Percentiles rank a stretch among this genome's conserved stretches.
Conservation (phyloP, 2,888 invertebrate genomes). For the Chalcosyrphus nemorum region DNA sequence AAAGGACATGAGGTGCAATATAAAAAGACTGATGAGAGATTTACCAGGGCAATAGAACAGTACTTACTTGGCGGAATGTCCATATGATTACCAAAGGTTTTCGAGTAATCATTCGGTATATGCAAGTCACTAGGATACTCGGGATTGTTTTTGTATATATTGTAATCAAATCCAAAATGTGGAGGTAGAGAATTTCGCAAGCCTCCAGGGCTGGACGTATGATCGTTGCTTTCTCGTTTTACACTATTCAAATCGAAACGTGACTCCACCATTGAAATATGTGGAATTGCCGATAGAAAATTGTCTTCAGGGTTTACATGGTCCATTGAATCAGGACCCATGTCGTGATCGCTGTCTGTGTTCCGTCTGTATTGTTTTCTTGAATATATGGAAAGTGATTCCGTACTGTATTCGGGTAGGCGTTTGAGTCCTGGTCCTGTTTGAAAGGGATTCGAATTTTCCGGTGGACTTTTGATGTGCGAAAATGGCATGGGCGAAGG, state of each 20-base stretch:
- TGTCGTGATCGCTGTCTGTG: constrained; percentile 75
- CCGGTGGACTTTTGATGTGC: constrained; percentile 59
- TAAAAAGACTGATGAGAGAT: constrained; percentile 6
- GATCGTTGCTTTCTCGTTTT: constrained; percentile 79
- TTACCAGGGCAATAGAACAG: background rate
- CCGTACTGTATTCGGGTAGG: constrained; percentile 78
- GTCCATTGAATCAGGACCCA: constrained; percentile 79
- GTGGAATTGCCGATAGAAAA: constrained; percentile 80
- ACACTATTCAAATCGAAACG: constrained; percentile 80
- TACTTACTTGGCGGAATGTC: constrained; percentile 82
- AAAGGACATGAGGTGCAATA: constrained; percentile 12
- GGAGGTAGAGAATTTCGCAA: constrained; percentile 77
- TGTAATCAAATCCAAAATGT: constrained; percentile 79
- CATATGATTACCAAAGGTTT: constrained; percentile 82
- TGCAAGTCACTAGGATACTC: constrained; percentile 81
- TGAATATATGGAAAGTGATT: constrained; percentile 80
- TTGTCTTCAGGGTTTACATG: constrained; percentile 80
- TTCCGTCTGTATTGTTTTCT: constrained; percentile 79
- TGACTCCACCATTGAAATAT: constrained; percentile 81
- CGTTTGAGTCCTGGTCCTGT: constrained; percentile 76
- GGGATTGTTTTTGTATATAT: constrained; percentile 78
- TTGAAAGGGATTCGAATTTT: constrained; percentile 65
- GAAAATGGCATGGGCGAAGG: constrained; percentile 66
- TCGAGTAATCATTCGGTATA: constrained; percentile 80
- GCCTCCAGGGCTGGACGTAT: constrained; percentile 75